These are phyloP conservation scores for Hybognathus amarus DNA, from an alignment of 2,797 vertebrate species.

Conservation along the genomic window DNA sequence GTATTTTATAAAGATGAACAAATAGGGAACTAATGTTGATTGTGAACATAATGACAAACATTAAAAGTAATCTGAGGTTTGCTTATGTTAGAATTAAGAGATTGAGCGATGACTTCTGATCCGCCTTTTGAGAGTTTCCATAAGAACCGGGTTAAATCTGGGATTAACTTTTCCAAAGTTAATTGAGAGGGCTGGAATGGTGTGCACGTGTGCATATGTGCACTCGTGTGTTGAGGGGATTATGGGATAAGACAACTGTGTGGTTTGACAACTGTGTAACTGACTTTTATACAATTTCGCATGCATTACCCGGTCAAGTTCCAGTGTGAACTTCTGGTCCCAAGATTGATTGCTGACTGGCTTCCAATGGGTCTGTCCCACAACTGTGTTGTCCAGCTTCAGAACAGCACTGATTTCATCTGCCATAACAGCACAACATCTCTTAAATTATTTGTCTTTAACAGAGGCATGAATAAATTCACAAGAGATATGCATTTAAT, in stretches of 20 bases:
- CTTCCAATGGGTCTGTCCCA: constrained; percentile 89
- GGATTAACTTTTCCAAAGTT: constrained; percentile 56
- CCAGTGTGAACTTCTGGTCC: constrained; percentile 92
- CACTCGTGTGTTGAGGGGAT: constrained; percentile 32
- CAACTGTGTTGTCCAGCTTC: constrained; percentile 90
- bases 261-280: constrained; percentile 8
- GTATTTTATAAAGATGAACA: not conserved
- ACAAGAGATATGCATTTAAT: not conserved
- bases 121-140: constrained; percentile 26
- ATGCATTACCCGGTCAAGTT: constrained; percentile 85
- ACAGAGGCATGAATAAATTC: not conserved
- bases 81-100: not conserved
- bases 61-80: not conserved
- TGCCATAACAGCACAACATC: constrained; percentile 59
- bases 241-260: constrained; percentile 25
- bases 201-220: constrained; percentile 19
- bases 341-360: constrained; percentile 89
- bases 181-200: constrained; percentile 44
- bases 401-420: constrained; percentile 90
- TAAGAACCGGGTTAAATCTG: constrained; percentile 35
- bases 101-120: constrained; percentile 16
- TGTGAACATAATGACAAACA: not conserved
- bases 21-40: not conserved
- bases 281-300: not conserved
- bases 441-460: not conserved